Evolutionary conservation across 2,113 vertebrate species (phyloP), one percentile per base, ranked within the genome.

Genomic region (Narcine bancroftii): DNA sequence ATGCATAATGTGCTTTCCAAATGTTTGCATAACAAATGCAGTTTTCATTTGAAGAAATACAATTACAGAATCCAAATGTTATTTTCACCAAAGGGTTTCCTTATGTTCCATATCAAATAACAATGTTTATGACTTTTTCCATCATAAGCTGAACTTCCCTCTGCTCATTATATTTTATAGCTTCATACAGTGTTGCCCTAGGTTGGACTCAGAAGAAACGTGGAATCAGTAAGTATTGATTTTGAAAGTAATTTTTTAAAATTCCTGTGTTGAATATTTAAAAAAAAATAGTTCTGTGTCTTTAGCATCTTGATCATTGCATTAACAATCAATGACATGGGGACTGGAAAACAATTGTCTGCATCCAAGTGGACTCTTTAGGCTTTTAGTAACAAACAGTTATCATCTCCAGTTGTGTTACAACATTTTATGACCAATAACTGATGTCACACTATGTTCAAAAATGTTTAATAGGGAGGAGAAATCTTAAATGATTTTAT

Each of bases 131-230:
- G 89, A 91, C 89, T 91, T 91, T 91, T 91, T 69, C 42, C 89
- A 33, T 69, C 60, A 91, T 26, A 24, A 69, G 39, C 89, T 47
- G 39, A 29, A 69, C 89, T 47, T 91, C 42, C 26, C 42, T 91
- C 39, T 47, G 87, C 87, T 89, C 63, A 89, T 89, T 89, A 89
- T 91, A 69, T 91, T 91, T 91, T 91, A 91, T 91, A 45, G 89
- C 33, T 91, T 91, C 10, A 47, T 69, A 91, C 42, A 69, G 42
- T 91, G 65, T 60, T 42, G 56, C 85, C n/a, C 63, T 7, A 89
- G 85, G 85, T 65, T 89, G 56, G 77, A 36, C 89, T 91, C 89
- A 33, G 63, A 69, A 42, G 89, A 91, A 69, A 91, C 71, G 65
- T 91, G 89, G 89, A 91, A 91, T 91, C 89, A 66, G 66, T 91